A percentile compares a stretch with the other conserved stretches of the same genome.
Conservation (phyloP, 92 coral and sea anemone species). For the Bergia puertoricense region DNA sequence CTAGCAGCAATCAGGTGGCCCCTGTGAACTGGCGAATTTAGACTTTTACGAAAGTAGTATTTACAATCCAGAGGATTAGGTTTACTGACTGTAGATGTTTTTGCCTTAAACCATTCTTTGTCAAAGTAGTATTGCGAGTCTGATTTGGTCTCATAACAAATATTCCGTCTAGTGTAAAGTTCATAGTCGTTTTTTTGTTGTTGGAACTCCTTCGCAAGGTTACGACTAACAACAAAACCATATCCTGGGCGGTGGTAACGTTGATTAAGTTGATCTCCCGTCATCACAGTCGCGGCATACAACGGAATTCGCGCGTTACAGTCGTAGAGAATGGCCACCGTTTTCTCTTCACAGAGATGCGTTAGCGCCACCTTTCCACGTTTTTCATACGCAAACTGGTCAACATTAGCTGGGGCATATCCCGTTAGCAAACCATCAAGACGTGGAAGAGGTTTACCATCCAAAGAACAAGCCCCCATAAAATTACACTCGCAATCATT, state of each 20-base stretch:
- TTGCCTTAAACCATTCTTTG: not conserved
- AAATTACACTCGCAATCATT: not conserved
- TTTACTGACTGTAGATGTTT: not conserved
- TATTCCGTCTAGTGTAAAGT: not conserved
- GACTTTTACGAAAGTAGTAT: no score
- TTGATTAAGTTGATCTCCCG: conserved; percentile 21
- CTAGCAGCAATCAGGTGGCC: conserved; percentile 22
- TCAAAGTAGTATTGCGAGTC: not conserved
- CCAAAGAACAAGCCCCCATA: not conserved
- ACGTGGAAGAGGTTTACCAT: not conserved
- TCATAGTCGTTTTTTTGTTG: not conserved
- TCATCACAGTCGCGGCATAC: conserved; percentile 36
- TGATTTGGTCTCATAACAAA: not conserved
- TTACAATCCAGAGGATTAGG: not conserved
- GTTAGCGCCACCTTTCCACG: not conserved
- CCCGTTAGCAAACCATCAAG: not conserved
- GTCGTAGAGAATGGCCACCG: conserved; percentile 48
- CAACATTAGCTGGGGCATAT: not conserved
- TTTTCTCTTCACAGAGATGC: conserved; percentile 10
- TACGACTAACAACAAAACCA: not conserved
- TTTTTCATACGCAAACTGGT: not conserved
- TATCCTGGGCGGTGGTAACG: not conserved
- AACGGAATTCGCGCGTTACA: conserved; percentile 43
- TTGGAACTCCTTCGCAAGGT: not conserved
- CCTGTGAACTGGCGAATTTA: not conserved